Percentiles rank a stretch among this genome's conserved stretches.
phyloP scores from a whole-genome alignment of 2,113 vertebrate species.

The Pimephales promelas region DNA sequence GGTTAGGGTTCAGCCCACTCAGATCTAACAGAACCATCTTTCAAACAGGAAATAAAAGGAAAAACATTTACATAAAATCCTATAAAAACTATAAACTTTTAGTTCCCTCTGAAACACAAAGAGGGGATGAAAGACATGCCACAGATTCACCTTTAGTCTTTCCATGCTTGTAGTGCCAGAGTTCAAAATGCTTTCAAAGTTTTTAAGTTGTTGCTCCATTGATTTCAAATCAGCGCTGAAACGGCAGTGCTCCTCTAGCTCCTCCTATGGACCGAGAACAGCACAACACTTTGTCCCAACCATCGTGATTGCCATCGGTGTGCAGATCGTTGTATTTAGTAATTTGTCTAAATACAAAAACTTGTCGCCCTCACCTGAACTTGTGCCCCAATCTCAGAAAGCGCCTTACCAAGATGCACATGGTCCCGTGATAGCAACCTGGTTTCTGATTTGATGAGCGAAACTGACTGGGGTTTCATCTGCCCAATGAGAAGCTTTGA shows the following conservation, averaged over 20 bases:
- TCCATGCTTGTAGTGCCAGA: slow-evolving; percentile 60
- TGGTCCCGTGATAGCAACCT: slow-evolving; percentile 73
- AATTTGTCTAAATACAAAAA: not conserved
- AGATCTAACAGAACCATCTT: slow-evolving; percentile 74
- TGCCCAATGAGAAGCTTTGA: slow-evolving; percentile 74
- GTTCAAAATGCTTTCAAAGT: slow-evolving; percentile 65
- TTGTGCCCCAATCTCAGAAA: slow-evolving; percentile 71
- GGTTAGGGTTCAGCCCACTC: slow-evolving; percentile 71
- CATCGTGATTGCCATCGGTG: not conserved
- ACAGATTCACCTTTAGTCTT: slow-evolving; percentile 61
- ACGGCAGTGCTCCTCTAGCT: slow-evolving; percentile 70
- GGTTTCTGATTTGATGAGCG: slow-evolving; percentile 72
- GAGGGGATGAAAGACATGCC: not conserved
- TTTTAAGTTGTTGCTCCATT: slow-evolving; percentile 70
- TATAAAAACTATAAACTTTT: not conserved
- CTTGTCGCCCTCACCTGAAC: slow-evolving; percentile 77
- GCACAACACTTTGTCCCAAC: slow-evolving; percentile 4
- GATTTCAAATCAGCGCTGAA: slow-evolving; percentile 74
- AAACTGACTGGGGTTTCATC: slow-evolving; percentile 59
- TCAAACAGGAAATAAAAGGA: not conserved
- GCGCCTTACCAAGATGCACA: slow-evolving; percentile 74
- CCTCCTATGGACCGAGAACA: slow-evolving; percentile 61
- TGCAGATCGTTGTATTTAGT: not conserved
- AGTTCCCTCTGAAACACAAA: not conserved
- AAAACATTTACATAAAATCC: slow-evolving; percentile 11